Evolutionary conservation across 2,888 invertebrate genomes (phyloP), one percentile per base, ranked within the genome.

Genomic region (Hipparchia semele): DNA sequence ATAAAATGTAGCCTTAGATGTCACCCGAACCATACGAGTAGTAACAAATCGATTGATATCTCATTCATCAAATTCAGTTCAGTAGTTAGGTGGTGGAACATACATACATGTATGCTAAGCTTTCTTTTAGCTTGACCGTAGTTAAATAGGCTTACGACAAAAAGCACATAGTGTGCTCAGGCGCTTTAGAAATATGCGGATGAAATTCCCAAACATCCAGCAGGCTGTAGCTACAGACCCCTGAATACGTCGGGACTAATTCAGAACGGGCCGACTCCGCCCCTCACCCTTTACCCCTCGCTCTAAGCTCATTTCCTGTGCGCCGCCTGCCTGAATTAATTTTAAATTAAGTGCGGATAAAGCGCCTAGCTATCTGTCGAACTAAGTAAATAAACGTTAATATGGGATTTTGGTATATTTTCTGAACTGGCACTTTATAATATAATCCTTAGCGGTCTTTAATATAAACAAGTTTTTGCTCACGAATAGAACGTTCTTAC

Each of bases 291-390:
- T 75, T 77, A 78, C 82, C 80, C 82, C 81, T 79, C 79, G 87
- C 94, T 95, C 95, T 95, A 95, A 95, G 94, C 95, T 95, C 95
- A 95, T 95, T 95, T 95, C 95, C 95, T 86, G 95, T 89, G 94
- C 92, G 94, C 95, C 95, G 95, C 94, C 95, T 95, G 95, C 94
- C 94, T 94, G 95, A 95, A 95, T 95, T 95, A 95, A 95, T 95
- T 95, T 95, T 95, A 95, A 95, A 95, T 95, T 95, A 95, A 95
- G 92, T 91, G 90, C 90, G 94, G 94, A 94, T 94, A 94, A 92
- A 90, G 89, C 90, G 85, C 74, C 79, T 75, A 77, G 76, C 79
- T 74, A 77, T 75, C 80, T 81, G 81, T 80, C 80, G 79, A 80
- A 79, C 72, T 75, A 78, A 73, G 79, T 80, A 84, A 85, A 84